Conservation (phyloP, 2,113 vertebrate genomes). For the Onychostruthus taczanowskii region DNA sequence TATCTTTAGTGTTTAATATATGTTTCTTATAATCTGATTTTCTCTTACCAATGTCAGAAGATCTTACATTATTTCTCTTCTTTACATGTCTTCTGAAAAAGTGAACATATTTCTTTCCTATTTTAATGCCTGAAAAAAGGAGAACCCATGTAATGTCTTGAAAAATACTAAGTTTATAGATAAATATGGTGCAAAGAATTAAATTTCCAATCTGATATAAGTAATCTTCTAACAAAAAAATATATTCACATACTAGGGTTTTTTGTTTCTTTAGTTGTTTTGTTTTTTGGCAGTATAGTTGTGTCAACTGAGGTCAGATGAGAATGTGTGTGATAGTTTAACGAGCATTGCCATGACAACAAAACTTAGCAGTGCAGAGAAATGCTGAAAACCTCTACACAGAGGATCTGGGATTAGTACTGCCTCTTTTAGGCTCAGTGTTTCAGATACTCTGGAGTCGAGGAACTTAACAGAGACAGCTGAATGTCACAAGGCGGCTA, state of each 20-base stretch:
- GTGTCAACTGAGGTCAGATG: not conserved
- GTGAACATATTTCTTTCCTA: not conserved
- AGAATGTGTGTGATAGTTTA: not conserved
- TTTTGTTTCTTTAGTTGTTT: not conserved
- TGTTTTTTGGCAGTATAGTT: not conserved
- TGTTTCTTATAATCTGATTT: not conserved
- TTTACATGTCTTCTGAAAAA: not conserved
- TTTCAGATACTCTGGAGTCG: not conserved
- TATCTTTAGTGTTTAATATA: not conserved
- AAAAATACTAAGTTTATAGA: not conserved
- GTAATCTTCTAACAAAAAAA: not conserved
- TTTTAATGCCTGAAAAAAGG: not conserved
- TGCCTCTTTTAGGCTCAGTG: not conserved
- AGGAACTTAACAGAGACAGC: not conserved
- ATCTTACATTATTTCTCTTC: not conserved
- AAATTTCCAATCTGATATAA: not conserved
- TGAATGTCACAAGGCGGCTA: not conserved
- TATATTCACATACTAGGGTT: rapidly evolving
- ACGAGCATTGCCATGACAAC: not conserved
- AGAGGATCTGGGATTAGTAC: not conserved
- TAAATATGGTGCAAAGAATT: not conserved
- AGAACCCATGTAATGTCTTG: not conserved
- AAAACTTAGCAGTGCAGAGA: not conserved
- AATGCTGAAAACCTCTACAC: not conserved
- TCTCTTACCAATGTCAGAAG: not conserved